Evolutionary conservation across 1,140 invertebrate genomes (phyloP), one percentile per base, ranked within the genome.

Genomic region (Dendrolimus kikuchii): DNA sequence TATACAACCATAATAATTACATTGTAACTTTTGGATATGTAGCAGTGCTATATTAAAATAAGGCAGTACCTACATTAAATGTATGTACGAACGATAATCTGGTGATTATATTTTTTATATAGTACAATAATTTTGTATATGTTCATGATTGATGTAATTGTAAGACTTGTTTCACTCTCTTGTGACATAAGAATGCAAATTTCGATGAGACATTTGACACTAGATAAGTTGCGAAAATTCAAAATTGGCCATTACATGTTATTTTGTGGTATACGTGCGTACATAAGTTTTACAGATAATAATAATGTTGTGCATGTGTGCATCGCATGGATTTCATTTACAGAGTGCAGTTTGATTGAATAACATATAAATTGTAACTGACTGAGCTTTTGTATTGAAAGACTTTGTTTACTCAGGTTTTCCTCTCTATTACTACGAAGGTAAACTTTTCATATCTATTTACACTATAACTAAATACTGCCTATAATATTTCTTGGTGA

Each of bases 251-350:
- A 54, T 62, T 67, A 59, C 65, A 49, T 63, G 49, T 58, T 56
- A 43, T n/a, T 40, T 69, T 62, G 68, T 63, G 68, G 68, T 77
- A 68, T 62, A 65, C 63, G 70, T 73, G 71, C 66, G 62, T 74
- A 66, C 64, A 68, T 68, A 74, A 64, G 59, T 64, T 60, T 68
- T 69, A 63, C 54, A 53, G 57, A 60, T 62, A 62, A 42, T 44
- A 56, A 58, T 55, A 66, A 49, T 66, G 45, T 68, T 55, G 55
- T 64, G 79, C 80, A 81, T 81, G 80, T 62, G 58, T 74, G 68
- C 66, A 74, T 71, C 70, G 81, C 81, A 85, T 85, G 81, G 59
- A 76, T 50, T 48, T 62, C 50, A 53, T 74, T 71, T 69, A 49
- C 62, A 68, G 71, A 73, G 69, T 77, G 67, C 63, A 71, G 67